Evolutionary conservation across 2,888 invertebrate species (phyloP).

Genomic region (Apeira syringaria): DNA sequence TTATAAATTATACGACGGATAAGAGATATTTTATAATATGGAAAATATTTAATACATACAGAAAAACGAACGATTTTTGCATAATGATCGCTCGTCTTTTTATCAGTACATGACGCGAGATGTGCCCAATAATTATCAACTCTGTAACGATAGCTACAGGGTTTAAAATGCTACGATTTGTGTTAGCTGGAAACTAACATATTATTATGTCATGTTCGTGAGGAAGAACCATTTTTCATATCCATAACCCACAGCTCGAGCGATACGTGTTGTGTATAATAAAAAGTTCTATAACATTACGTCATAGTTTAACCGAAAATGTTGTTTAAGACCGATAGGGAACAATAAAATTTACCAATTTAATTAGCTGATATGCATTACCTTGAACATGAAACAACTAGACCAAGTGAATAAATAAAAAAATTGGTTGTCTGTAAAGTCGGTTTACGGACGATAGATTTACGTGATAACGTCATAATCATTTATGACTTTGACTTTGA

Average conservation of each 20-base stretch:
- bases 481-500: too few species aligned
- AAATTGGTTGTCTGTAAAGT: too few species aligned
- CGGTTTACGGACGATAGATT: too few species aligned
- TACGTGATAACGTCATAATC: too few species aligned
- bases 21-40: slow-evolving; percentile 19
- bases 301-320: slow-evolving; percentile 3
- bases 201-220: slow-evolving; percentile 16
- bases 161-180: neutral
- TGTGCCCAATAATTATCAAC: neutral
- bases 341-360: neutral
- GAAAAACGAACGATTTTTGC: slow-evolving; percentile 23
- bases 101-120: neutral
- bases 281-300: slow-evolving; percentile 13
- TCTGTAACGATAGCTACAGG: neutral
- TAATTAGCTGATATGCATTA: neutral
- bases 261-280: slow-evolving; percentile 13
- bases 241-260: slow-evolving; percentile 14
- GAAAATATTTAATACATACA: slow-evolving; percentile 22
- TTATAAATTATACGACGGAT: too few species aligned
- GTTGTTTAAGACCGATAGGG: neutral
- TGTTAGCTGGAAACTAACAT: slow-evolving; percentile 5
- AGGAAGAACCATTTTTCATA: slow-evolving; percentile 24
- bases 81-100: slow-evolving; percentile 24
- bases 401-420: too few species aligned
- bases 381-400: too few species aligned